phyloP scores from a whole-genome alignment of 2,888 invertebrate genomes.

The Dendrolimus pini region DNA sequence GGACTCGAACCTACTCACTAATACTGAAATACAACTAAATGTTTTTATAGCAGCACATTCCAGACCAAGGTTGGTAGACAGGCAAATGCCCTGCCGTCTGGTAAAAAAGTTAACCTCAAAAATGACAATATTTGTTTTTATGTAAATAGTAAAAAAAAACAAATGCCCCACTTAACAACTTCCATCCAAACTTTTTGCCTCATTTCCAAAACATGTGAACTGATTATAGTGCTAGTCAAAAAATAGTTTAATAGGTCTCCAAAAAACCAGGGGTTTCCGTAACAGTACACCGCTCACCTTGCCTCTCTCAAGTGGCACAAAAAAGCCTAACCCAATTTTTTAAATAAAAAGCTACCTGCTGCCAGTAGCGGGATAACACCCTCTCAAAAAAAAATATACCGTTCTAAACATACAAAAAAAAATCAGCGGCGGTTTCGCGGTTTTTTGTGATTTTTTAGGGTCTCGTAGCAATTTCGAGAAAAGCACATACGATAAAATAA shows the following conservation, averaged over 20 bases:
- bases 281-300: slow-evolving; percentile 70
- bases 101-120: too few species aligned
- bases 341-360: slow-evolving; percentile 66
- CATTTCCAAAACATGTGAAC: slow-evolving; percentile 42
- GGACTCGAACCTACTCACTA: too few species aligned
- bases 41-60: too few species aligned
- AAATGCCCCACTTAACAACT: slow-evolving; percentile 16
- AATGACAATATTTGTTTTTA: too few species aligned
- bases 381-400: slow-evolving; percentile 48
- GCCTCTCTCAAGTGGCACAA: slow-evolving; percentile 56
- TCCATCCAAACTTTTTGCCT: slow-evolving; percentile 15
- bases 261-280: slow-evolving; percentile 68
- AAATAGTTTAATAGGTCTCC: slow-evolving; percentile 58
- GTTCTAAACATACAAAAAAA: slow-evolving; percentile 33
- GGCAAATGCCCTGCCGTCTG: too few species aligned
- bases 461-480: too few species aligned
- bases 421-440: slow-evolving; percentile 41
- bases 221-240: slow-evolving; percentile 39
- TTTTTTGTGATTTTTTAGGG: slow-evolving; percentile 31
- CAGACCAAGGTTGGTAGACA: too few species aligned
- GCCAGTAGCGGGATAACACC: slow-evolving; percentile 56
- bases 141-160: background rate
- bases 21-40: too few species aligned
- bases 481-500: too few species aligned
- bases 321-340: slow-evolving; percentile 68